phyloP scores from a whole-genome alignment of 2,888 invertebrate species.

The Gibbula magus region DNA sequence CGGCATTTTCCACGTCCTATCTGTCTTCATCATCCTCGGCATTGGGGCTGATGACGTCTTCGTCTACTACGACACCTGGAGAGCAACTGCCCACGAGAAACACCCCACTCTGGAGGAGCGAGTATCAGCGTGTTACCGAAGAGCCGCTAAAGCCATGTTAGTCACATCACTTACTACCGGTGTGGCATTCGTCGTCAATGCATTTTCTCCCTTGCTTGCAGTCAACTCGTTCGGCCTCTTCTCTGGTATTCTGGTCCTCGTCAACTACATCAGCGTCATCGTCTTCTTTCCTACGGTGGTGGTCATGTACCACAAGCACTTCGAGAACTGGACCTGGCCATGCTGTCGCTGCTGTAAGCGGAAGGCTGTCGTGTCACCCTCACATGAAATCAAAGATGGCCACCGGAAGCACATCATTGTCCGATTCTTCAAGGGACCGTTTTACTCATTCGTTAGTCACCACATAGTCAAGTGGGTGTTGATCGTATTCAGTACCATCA shows the following conservation, averaged over 20 bases:
- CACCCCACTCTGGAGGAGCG: constrained; percentile 59
- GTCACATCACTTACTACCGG: constrained; percentile 70
- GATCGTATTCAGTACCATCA: constrained; percentile 44
- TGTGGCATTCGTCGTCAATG: constrained; percentile 67
- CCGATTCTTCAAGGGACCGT: constrained; percentile 32
- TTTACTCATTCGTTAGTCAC: constrained; percentile 53
- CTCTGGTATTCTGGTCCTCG: constrained; percentile 62
- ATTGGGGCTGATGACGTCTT: constrained; percentile 73
- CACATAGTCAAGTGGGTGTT: constrained; percentile 51
- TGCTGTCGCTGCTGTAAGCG: constrained; percentile 26
- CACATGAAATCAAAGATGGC: constrained; percentile 18
- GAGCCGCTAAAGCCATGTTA: constrained; percentile 67
- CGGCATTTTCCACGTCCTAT: constrained; percentile 71
- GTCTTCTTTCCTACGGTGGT: constrained; percentile 69
- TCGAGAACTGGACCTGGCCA: constrained; percentile 45
- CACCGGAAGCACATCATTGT: constrained; percentile 27
- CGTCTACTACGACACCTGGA: constrained; percentile 71
- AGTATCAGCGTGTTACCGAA: constrained; percentile 63
- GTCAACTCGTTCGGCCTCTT: constrained; percentile 68
- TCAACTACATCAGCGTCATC: constrained; percentile 72
- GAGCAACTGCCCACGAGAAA: constrained; percentile 53
- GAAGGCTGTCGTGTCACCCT: not conserved
- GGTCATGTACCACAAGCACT: constrained; percentile 49
- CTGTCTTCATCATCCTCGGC: constrained; percentile 71
- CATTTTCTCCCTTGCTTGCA: constrained; percentile 64